Conservation (phyloP, 1,140 invertebrate species). For the Polypedilum vanderplanki region DNA sequence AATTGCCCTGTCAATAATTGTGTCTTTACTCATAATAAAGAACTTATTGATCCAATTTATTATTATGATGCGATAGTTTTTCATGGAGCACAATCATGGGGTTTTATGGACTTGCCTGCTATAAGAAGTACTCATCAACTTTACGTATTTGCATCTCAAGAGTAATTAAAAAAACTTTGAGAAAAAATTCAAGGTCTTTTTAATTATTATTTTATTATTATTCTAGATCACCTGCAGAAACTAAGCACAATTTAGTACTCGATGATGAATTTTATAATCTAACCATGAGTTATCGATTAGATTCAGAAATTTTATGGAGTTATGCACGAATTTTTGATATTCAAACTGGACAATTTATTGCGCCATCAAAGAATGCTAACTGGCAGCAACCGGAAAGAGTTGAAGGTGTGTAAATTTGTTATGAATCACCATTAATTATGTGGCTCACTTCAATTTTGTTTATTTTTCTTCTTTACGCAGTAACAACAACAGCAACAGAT, state of each 20-base stretch:
- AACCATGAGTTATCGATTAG: slow-evolving; percentile 54
- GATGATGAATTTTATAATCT: slow-evolving; percentile 47
- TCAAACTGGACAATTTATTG: slow-evolving; percentile 35
- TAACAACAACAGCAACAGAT: background rate
- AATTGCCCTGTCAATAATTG: slow-evolving; percentile 37
- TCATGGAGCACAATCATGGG: slow-evolving; percentile 39
- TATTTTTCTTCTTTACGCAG: background rate
- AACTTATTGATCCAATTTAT: slow-evolving; percentile 36
- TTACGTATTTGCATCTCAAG: slow-evolving; percentile 40
- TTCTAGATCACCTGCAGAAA: slow-evolving; percentile 38
- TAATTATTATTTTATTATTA: slow-evolving; percentile 30
- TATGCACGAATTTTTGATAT: slow-evolving; percentile 47
- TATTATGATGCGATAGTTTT: slow-evolving; percentile 44
- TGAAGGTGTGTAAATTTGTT: background rate
- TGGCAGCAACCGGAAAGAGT: slow-evolving; percentile 26
- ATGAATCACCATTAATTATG: background rate
- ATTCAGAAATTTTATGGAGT: slow-evolving; percentile 56
- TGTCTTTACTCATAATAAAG: slow-evolving; percentile 36
- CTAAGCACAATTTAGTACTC: slow-evolving; percentile 36
- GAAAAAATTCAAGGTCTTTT: slow-evolving; percentile 31
- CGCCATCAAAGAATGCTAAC: slow-evolving; percentile 33
- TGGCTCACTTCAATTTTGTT: background rate
- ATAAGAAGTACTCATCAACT: slow-evolving; percentile 32
- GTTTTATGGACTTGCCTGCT: slow-evolving; percentile 32
- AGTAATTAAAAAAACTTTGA: slow-evolving; percentile 31